Percentiles rank a stretch among this genome's conserved stretches.
Evolutionary conservation across 2,797 vertebrate genomes (phyloP).

Genomic region (Pogoniulus pusillus): DNA sequence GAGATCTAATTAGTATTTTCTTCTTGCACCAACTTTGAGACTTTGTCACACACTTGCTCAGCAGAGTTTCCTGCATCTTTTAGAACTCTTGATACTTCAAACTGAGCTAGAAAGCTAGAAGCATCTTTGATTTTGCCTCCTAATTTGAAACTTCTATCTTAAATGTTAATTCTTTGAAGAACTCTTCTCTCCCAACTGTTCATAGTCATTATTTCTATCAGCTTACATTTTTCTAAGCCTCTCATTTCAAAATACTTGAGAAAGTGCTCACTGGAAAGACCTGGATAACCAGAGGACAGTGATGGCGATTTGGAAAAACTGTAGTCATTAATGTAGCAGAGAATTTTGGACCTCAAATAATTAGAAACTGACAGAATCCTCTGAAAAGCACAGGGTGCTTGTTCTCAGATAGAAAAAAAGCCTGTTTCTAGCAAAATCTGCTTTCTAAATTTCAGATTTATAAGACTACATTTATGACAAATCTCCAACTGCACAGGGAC

Average conservation of each 20-base stretch:
- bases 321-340: neutral
- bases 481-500: neutral
- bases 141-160: neutral
- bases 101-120: neutral
- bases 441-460: constrained; percentile 25
- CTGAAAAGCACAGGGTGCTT: neutral
- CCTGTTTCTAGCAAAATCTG: neutral
- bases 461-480: constrained; percentile 4
- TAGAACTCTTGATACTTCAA: neutral
- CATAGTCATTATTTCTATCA: neutral
- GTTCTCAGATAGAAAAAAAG: neutral
- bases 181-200: neutral
- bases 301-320: neutral
- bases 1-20: neutral
- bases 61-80: neutral
- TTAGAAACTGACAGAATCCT: neutral
- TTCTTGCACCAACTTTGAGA: neutral
- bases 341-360: neutral
- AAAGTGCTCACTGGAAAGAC: neutral
- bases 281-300: neutral
- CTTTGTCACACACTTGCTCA: neutral
- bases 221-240: neutral
- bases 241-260: neutral
- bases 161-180: neutral
- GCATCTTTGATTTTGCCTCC: neutral